phyloP scores from a whole-genome alignment of 2,797 vertebrate genomes.

The Monodelphis domestica region DNA sequence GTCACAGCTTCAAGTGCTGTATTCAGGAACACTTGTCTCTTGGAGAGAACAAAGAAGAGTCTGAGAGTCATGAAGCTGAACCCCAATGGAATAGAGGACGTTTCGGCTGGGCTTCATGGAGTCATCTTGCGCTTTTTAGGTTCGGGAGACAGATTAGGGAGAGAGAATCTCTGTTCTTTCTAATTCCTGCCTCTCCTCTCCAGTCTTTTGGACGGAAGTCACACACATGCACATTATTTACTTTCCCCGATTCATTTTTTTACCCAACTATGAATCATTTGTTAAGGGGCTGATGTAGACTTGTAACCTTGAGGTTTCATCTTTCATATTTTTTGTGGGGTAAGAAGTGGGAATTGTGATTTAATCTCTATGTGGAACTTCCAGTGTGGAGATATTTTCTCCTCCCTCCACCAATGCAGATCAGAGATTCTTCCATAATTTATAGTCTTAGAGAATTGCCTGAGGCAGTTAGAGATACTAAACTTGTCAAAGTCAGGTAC shows the following conservation, averaged over 20 bases:
- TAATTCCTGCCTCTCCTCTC: not conserved
- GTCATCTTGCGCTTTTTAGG: too few species aligned
- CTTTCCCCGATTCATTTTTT: not conserved
- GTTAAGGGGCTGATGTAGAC: not conserved
- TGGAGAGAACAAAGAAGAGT: too few species aligned
- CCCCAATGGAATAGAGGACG: too few species aligned
- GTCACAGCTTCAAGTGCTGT: too few species aligned
- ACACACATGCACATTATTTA: not conserved
- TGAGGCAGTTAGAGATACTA: not conserved
- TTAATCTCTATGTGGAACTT: not conserved
- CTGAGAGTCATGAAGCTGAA: too few species aligned
- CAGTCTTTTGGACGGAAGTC: too few species aligned
- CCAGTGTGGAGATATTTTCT: not conserved
- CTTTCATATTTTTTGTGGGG: not conserved
- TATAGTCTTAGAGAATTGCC: not conserved
- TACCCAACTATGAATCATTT: not conserved
- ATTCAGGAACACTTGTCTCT: too few species aligned
- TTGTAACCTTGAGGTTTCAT: not conserved
- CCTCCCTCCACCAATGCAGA: not conserved
- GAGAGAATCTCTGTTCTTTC: not conserved
- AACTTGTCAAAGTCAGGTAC: not conserved
- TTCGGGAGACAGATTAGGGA: too few species aligned
- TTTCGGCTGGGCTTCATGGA: too few species aligned
- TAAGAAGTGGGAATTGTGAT: not conserved
- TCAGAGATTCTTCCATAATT: not conserved